Base-by-base conservation (phyloP, 2,113 vertebrate species). In the Echinops telfairi region DNA sequence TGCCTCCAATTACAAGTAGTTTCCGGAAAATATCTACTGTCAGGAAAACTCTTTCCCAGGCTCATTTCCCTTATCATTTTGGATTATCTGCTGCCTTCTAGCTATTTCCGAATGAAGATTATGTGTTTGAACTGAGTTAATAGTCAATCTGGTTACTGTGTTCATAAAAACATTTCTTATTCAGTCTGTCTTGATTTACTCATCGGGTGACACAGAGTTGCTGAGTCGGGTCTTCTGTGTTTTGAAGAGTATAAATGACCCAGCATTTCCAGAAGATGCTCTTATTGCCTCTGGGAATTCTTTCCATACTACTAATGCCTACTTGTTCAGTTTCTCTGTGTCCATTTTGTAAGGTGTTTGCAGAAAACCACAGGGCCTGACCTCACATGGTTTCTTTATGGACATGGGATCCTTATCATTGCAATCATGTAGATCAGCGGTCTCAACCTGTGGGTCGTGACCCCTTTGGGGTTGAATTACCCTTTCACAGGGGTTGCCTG, bases 21-120 rank as follows among this genome's bases (percentile, higher is more conserved):
- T 92, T 94, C 76, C 31, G 33, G 71, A 82, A 95, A 87, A 84
- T 84, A 62, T 31, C 19, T 38, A 38, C 68, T 85, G 78, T 71
- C 58, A 78, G 73, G 27, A 73, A 95, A 88, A 83, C 82, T 77
- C 16, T 88, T 81, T 23, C 12, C 38, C n/a, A 73, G 36, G 73
- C 7, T 88, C 71, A 68, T 82, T 71, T 10, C 47, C 5, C 10
- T 53, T 12, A 53, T 77, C 7, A 47, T 33, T 9, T 27, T 9
- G 40, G 53, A 82, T 86, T 57, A 92, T 33, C 11, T 47, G 75
- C 57, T 43, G 19, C 27, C 33, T 62, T 92, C 31, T 82, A 60
- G 16, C 25, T 73, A 94, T 60, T 71, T 86, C 76, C 71, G 53
- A 43, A 29, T 16, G 47, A 53, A 43, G 33, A 43, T 79, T 64